These are phyloP conservation scores for Drosophila mettleri DNA, from an alignment of 2,888 invertebrate species.

Conservation along the genomic window DNA sequence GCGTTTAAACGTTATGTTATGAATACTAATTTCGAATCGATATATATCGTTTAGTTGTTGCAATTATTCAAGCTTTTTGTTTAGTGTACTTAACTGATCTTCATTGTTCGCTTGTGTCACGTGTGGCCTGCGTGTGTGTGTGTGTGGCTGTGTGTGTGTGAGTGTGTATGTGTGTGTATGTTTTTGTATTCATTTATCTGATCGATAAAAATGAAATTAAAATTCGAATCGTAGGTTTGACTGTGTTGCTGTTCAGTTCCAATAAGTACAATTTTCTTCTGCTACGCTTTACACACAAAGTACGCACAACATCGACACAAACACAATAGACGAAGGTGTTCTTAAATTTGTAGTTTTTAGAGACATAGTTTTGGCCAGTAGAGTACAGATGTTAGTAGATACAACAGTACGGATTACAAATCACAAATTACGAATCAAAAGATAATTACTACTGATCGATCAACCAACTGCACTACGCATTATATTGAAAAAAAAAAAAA, in stretches of 20 bases:
- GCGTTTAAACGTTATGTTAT: constrained; percentile 7
- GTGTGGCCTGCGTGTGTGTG: constrained; percentile 2
- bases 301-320: constrained; percentile 70
- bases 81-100: constrained; percentile 14
- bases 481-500: constrained; percentile 8
- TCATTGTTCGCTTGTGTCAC: constrained; percentile 27
- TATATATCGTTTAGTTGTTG: not conserved
- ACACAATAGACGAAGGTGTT: constrained; percentile 32
- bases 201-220: not conserved
- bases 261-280: constrained; percentile 8
- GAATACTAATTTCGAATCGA: not conserved
- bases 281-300: constrained; percentile 41
- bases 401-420: constrained; percentile 33
- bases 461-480: constrained; percentile 28
- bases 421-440: constrained; percentile 23
- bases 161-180: constrained; percentile 7
- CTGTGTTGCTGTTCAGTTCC: constrained; percentile 23
- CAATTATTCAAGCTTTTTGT: not conserved
- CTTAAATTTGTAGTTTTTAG: not conserved
- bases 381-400: constrained; percentile 36
- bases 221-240: no score
- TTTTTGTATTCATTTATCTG: not conserved
- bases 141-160: not conserved
- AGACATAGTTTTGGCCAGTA: constrained; percentile 22
- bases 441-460: constrained; percentile 23